Conservation (phyloP, 2,797 vertebrate genomes). For the Atherinosoma microstoma region DNA sequence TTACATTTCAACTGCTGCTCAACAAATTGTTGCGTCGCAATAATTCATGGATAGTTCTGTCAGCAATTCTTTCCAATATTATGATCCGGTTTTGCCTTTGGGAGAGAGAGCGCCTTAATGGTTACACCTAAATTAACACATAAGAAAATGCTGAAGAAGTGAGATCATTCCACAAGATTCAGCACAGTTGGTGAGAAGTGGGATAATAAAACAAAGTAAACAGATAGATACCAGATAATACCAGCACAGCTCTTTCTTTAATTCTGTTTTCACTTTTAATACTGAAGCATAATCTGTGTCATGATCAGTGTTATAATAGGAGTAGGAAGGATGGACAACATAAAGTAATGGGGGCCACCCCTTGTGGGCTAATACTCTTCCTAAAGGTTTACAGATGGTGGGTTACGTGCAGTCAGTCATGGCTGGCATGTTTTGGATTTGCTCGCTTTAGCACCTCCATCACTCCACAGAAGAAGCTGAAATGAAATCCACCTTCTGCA, state of each 20-base stretch:
- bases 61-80: background rate
- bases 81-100: constrained; percentile 24
- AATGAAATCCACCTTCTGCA: constrained; percentile 46
- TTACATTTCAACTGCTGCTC: constrained; percentile 27
- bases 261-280: background rate
- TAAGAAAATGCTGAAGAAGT: constrained; percentile 9
- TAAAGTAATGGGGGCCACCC: background rate
- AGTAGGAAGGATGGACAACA: constrained; percentile 5
- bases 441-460: constrained; percentile 61
- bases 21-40: constrained; percentile 1
- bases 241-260: background rate
- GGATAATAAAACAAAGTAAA: constrained; percentile 6
- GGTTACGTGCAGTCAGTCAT: constrained; percentile 70
- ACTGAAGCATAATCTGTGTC: background rate
- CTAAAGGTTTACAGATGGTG: constrained; percentile 53
- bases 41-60: constrained; percentile 7
- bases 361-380: background rate
- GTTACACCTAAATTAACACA: constrained; percentile 30
- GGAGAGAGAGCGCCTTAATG: background rate
- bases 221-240: too few species aligned
- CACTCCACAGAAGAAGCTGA: constrained; percentile 36
- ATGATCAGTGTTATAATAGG: constrained; percentile 13
- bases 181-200: background rate
- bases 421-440: constrained; percentile 70
- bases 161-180: constrained; percentile 13